phyloP scores from a whole-genome alignment of 2,888 invertebrate species.

The Coremacera marginata region DNA sequence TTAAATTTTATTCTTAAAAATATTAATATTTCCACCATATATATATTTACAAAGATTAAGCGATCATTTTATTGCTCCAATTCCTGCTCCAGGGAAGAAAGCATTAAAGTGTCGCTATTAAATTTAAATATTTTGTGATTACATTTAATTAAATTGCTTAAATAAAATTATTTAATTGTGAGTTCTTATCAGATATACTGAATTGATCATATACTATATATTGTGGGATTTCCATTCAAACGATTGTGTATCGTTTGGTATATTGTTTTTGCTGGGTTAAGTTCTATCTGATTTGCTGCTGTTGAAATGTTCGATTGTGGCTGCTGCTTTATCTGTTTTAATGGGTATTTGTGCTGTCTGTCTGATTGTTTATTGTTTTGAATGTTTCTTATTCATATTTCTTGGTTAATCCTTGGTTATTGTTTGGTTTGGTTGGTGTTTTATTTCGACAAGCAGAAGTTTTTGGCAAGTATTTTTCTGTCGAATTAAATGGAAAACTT shows the following conservation, averaged over 20 bases:
- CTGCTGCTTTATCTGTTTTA: slow-evolving; percentile 17
- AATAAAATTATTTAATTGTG: slow-evolving; percentile 23
- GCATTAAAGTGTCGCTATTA: background rate
- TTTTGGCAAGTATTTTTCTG: background rate
- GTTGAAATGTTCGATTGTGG: slow-evolving; percentile 5
- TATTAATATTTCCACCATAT: slow-evolving; percentile 8
- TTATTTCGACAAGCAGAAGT: background rate
- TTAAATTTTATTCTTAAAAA: slow-evolving; percentile 19
- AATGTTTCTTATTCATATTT: slow-evolving; percentile 26
- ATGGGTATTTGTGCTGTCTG: slow-evolving; percentile 10
- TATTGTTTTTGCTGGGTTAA: slow-evolving; percentile 29
- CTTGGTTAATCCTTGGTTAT: slow-evolving; percentile 45
- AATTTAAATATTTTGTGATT: background rate
- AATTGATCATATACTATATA: background rate
- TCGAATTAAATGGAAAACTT: slow-evolving; percentile 54
- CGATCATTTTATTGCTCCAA: background rate
- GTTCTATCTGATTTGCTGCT: background rate
- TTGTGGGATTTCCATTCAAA: background rate
- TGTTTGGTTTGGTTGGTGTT: slow-evolving; percentile 38
- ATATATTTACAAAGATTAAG: slow-evolving; percentile 27
- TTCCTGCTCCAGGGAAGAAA: background rate
- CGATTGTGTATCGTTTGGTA: background rate
- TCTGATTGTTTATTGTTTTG: background rate
- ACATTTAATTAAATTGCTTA: slow-evolving; percentile 21
- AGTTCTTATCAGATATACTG: background rate